Conservation (phyloP, 2,113 vertebrate genomes). For the Eonycteris spelaea region DNA sequence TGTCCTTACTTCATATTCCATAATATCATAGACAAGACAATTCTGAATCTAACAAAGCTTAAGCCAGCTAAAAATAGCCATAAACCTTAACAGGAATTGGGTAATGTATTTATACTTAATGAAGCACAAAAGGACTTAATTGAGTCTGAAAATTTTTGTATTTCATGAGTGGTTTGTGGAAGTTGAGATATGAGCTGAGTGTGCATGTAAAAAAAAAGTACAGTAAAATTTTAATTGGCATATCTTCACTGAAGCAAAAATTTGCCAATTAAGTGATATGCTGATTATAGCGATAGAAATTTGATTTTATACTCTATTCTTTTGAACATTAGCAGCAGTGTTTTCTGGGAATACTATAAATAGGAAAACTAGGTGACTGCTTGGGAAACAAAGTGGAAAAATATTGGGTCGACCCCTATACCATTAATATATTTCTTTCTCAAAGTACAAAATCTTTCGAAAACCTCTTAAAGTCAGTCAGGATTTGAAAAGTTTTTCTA, state of each 20-base stretch:
- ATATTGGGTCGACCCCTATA: neutral
- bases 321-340: neutral
- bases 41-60: conserved; percentile 52
- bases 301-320: conserved; percentile 44
- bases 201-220: conserved; percentile 51
- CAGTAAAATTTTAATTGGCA: conserved; percentile 72
- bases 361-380: neutral
- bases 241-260: conserved; percentile 66
- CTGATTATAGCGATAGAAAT: conserved; percentile 42
- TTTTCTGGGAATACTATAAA: neutral
- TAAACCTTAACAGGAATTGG: conserved; percentile 62
- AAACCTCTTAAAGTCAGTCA: neutral
- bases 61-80: conserved; percentile 55
- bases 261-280: conserved; percentile 64
- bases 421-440: neutral
- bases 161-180: conserved; percentile 71
- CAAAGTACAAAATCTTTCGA: neutral
- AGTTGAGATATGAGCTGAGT: conserved; percentile 72
- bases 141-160: conserved; percentile 69
- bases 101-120: conserved; percentile 72
- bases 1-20: conserved; percentile 18
- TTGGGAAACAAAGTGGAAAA: neutral
- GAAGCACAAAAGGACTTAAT: conserved; percentile 73
- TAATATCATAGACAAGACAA: conserved; percentile 5
- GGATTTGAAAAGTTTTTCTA: neutral